Conservation (phyloP, 2,113 vertebrate genomes). For the Murina feae region DNA sequence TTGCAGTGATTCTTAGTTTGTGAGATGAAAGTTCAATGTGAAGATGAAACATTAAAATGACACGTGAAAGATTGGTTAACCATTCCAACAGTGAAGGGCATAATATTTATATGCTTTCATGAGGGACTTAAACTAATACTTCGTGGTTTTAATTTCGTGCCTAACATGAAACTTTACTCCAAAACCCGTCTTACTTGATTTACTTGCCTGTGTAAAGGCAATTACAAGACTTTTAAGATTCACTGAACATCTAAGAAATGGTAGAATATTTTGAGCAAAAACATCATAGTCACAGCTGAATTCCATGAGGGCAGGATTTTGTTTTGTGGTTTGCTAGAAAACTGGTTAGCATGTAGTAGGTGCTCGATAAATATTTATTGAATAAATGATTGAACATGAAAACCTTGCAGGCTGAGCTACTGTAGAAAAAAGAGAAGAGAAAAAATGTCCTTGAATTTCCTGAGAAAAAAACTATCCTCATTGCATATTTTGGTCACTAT, state of each 20-base stretch:
- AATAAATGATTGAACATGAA: background rate
- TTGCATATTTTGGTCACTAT: background rate
- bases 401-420: background rate
- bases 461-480: background rate
- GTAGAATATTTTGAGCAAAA: background rate
- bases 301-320: background rate
- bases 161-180: background rate
- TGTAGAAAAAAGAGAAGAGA: background rate
- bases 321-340: background rate
- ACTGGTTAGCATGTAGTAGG: background rate
- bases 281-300: background rate
- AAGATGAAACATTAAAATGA: conserved; percentile 9
- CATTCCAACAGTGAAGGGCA: background rate
- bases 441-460: background rate
- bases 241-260: background rate
- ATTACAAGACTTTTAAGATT: conserved; percentile 34
- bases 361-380: background rate
- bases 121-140: conserved; percentile 20
- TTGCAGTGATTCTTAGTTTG: background rate
- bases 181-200: conserved; percentile 43
- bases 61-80: background rate
- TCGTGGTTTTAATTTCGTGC: conserved; percentile 27
- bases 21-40: background rate
- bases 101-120: conserved; percentile 22
- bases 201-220: conserved; percentile 15